Evolutionary conservation across 2,888 invertebrate species (phyloP), one percentile per base, ranked within the genome.

Genomic region (Seira ritae): DNA sequence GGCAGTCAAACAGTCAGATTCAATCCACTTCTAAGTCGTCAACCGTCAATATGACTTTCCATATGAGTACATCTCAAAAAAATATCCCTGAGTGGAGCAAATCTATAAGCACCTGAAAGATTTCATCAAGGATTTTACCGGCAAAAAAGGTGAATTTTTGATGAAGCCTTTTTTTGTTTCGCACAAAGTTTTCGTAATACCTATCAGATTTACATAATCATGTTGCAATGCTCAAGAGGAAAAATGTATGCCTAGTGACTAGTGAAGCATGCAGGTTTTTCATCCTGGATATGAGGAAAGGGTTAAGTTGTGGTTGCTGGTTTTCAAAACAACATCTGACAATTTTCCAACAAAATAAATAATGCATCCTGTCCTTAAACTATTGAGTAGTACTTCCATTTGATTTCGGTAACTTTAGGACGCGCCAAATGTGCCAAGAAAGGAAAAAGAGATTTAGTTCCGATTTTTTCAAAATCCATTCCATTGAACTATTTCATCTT

Each of bases 181-280:
- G n/a, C n/a, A n/a, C n/a, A 19, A n/a, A 24, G 24, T 37, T 78
- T 70, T 78, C 78, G 31, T 76, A 69, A 69, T 46, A 62, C 15
- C 66, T 71, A 20, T 42, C n/a, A 1, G 67, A 75, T 78, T 79
- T 79, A 72, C 79, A 79, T 79, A 79, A 79, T 79, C 72, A 72
- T 72, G 60, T 67, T 66, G 46, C 78, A 77, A 71, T 46, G 70
- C 62, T 78, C 0, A 65, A 50, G 42, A 78, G 62, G 50, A 71
- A 78, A 50, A n/a, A 46, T 70, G 8, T 70, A 15, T 50, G 10
- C 60, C 10, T 55, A 17, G 24, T 71, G 71, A 55, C 23, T 24
- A 71, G 19, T 71, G 55, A 71, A 24, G 71, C 71, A 24, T 71
- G 42, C 50, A 71, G 8, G 17, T 71, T 50, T 71, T 1, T 12